Conservation (phyloP, 2,113 vertebrate species). For the Chroicocephalus ridibundus region DNA sequence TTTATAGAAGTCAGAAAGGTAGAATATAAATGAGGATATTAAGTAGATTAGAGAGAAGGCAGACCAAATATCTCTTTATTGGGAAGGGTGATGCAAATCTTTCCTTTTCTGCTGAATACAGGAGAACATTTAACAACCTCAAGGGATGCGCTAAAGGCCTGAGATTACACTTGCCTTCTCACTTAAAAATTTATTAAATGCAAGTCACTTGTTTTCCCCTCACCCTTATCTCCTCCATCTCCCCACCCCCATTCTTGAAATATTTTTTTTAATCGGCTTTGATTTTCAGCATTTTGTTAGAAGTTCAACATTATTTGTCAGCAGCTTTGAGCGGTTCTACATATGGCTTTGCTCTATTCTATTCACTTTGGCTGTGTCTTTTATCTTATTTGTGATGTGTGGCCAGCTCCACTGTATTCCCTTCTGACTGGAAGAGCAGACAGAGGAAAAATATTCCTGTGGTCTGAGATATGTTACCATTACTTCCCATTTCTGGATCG, state of each 20-base stretch:
- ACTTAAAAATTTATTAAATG: neutral
- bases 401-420: neutral
- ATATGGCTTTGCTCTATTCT: conserved; percentile 19
- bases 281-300: neutral
- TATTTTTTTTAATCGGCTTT: neutral
- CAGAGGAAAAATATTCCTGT: conserved; percentile 6
- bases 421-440: neutral
- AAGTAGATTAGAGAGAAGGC: neutral
- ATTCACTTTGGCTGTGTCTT: neutral
- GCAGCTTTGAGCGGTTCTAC: neutral
- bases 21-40: neutral
- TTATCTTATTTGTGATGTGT: conserved; percentile 36
- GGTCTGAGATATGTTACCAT: neutral
- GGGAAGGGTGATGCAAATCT: neutral
- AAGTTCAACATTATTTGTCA: conserved; percentile 17
- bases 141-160: neutral
- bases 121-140: neutral
- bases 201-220: neutral
- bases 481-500: neutral
- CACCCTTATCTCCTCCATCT: neutral
- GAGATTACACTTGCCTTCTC: neutral
- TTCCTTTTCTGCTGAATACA: neutral
- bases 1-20: neutral
- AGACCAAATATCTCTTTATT: neutral
- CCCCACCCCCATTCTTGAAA: neutral